phyloP scores from a whole-genome alignment of 2,888 invertebrate species.

The Parascotia fuliginaria region DNA sequence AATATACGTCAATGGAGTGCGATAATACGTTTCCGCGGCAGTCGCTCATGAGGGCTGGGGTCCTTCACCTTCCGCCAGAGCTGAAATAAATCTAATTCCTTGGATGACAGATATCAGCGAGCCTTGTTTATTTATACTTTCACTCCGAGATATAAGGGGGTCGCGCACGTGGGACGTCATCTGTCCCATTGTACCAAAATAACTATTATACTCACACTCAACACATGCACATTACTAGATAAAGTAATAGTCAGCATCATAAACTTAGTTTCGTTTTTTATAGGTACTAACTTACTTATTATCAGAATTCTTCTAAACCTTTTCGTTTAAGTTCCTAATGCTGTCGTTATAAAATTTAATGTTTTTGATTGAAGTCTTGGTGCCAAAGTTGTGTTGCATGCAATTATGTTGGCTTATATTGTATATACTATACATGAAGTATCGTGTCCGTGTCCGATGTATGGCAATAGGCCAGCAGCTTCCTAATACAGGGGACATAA shows the following conservation, averaged over 20 bases:
- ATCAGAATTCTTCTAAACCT: too few species aligned
- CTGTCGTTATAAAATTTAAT: background rate
- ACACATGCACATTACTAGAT: slow-evolving; percentile 53
- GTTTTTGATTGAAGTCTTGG: too few species aligned
- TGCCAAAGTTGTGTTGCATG: too few species aligned
- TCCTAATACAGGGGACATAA: too few species aligned
- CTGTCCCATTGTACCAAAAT: slow-evolving; percentile 73
- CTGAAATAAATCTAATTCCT: slow-evolving; percentile 84
- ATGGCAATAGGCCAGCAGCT: too few species aligned
- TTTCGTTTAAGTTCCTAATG: too few species aligned
- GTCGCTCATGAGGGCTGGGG: slow-evolving; percentile 65
- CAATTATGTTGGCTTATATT: too few species aligned
- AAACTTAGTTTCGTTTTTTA: slow-evolving; percentile 18
- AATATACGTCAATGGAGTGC: slow-evolving; percentile 20
- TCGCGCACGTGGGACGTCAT: slow-evolving; percentile 71
- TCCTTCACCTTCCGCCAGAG: slow-evolving; percentile 79
- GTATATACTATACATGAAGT: too few species aligned
- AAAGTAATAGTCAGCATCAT: slow-evolving; percentile 35
- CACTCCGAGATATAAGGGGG: slow-evolving; percentile 69
- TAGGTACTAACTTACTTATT: too few species aligned
- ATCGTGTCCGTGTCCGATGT: too few species aligned
- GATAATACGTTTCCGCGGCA: slow-evolving; percentile 32
- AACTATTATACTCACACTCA: slow-evolving; percentile 74
- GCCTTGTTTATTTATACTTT: slow-evolving; percentile 85
- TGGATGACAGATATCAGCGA: slow-evolving; percentile 85